Percentiles rank a stretch among this genome's conserved stretches.
These are phyloP conservation scores for Notarius quadriscutis DNA, from an alignment of 2,113 vertebrate genomes.

Conservation along the genomic window DNA sequence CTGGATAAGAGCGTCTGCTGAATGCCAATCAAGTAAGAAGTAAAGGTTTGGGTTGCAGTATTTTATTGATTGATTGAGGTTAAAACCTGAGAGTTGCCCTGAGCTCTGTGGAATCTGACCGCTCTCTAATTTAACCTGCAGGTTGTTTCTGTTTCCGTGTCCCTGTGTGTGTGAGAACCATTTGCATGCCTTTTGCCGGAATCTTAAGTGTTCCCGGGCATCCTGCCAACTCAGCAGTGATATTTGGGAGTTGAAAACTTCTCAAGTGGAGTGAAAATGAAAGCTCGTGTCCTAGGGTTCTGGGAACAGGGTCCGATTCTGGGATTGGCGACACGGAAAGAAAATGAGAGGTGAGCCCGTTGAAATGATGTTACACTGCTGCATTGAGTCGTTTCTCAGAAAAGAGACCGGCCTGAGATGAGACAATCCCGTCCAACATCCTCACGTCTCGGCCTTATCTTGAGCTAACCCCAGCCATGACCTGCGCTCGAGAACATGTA, in stretches of 20 bases:
- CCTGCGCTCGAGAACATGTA: neutral
- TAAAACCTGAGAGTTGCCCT: neutral
- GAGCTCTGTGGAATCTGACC: neutral
- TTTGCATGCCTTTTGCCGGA: neutral
- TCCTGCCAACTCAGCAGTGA: conserved; percentile 14
- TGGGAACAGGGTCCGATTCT: conserved; percentile 33
- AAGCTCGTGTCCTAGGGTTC: conserved; percentile 18
- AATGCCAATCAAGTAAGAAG: no score
- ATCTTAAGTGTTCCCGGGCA: conserved; percentile 6
- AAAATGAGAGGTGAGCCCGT: neutral
- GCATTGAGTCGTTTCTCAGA: neutral
- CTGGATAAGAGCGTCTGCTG: no score
- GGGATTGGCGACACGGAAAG: neutral
- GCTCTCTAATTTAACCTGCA: neutral
- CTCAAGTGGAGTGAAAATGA: neutral
- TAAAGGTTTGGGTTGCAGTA: no score
- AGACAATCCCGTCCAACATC: neutral
- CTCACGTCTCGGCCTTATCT: neutral
- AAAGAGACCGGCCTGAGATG: neutral
- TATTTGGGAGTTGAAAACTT: conserved; percentile 6
- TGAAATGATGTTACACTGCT: neutral
- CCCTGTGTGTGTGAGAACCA: neutral
- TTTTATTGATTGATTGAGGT: neutral
- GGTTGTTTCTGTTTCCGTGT: conserved; percentile 22
- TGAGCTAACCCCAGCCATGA: neutral